These are phyloP conservation scores for Drosophila kanapiae DNA, from an alignment of 1,140 invertebrate species.

Conservation along the genomic window DNA sequence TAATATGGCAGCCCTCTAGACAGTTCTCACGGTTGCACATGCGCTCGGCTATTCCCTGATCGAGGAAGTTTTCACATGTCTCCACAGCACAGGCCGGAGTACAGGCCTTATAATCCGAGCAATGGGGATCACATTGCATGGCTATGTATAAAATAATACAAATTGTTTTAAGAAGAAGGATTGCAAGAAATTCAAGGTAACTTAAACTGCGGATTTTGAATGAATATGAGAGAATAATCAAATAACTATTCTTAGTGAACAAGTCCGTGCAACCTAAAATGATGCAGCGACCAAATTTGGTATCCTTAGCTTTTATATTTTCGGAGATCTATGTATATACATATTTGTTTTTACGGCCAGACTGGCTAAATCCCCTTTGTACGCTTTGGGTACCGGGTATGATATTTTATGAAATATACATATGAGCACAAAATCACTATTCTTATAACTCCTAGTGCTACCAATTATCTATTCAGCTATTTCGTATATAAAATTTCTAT, in stretches of 20 bases:
- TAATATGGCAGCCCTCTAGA: slow-evolving; percentile 89
- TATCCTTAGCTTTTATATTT: not conserved
- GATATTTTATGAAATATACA: too few relatives aligned
- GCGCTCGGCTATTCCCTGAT: slow-evolving; percentile 87
- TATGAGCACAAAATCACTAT: too few relatives aligned
- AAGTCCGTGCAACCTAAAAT: too few relatives aligned
- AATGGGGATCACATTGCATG: slow-evolving; percentile 94
- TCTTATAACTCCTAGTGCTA: too few relatives aligned
- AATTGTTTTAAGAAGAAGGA: not conserved
- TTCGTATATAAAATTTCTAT: not conserved
- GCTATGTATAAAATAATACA: slow-evolving; percentile 86
- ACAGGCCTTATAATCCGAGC: slow-evolving; percentile 92
- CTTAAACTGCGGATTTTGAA: too few relatives aligned
- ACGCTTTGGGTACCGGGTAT: too few relatives aligned
- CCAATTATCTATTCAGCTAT: too few relatives aligned
- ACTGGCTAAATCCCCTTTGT: too few relatives aligned
- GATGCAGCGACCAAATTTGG: too few relatives aligned
- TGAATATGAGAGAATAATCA: too few relatives aligned
- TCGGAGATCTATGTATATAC: not conserved
- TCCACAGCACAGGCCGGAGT: slow-evolving; percentile 92
- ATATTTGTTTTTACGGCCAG: not conserved
- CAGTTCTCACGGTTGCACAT: slow-evolving; percentile 91
- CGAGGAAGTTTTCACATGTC: slow-evolving; percentile 93
- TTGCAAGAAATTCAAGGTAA: not conserved
- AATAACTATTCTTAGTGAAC: too few relatives aligned